Percentiles rank a stretch among this genome's conserved stretches.
Conservation (phyloP, 2,797 vertebrate species). For the Nannoperca australis region DNA sequence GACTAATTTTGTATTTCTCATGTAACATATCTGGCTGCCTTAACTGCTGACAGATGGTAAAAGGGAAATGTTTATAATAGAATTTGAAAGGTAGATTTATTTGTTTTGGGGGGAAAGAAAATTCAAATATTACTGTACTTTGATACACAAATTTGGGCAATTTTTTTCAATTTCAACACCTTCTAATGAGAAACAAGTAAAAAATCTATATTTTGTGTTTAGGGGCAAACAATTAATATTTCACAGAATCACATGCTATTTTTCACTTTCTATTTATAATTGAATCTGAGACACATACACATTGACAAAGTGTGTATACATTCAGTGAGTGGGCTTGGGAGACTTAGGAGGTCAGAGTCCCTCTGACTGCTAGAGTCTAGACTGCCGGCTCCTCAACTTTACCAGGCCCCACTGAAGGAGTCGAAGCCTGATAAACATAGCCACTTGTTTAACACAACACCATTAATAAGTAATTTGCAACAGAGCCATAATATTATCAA, state of each 20-base stretch:
- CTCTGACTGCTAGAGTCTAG: background rate
- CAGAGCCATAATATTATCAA: constrained; percentile 16
- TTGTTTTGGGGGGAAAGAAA: background rate
- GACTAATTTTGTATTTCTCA: constrained; percentile 27
- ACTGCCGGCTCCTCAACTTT: constrained; percentile 19
- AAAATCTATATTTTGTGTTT: constrained; percentile 45
- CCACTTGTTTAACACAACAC: constrained; percentile 41
- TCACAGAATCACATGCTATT: constrained; percentile 17
- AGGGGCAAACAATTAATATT: constrained; percentile 38
- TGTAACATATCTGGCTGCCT: constrained; percentile 21
- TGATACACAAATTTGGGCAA: constrained; percentile 15
- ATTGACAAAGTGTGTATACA: background rate
- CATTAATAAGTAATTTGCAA: constrained; percentile 41
- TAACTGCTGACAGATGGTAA: constrained; percentile 38
- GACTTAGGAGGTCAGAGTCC: constrained; percentile 16
- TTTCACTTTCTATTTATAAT: background rate
- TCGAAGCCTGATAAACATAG: background rate
- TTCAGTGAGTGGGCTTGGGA: constrained; percentile 5
- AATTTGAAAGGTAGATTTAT: constrained; percentile 26
- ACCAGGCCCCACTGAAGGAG: background rate
- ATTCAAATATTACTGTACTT: constrained; percentile 13
- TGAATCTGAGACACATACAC: background rate
- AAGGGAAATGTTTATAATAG: constrained; percentile 10
- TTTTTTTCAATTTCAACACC: constrained; percentile 26
- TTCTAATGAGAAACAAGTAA: constrained; percentile 31